These are phyloP conservation scores for Sus scrofa DNA, from an alignment of 2,113 vertebrate genomes.

Conservation along the genomic window T2T-Sscrofa CM000817.6:106676501-106677000, in stretches of 20 bases:
- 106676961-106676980: neutral
- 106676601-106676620: neutral
- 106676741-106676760: neutral
- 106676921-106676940: neutral
- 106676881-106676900: neutral
- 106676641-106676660: neutral
- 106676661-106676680: neutral
- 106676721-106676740: too few relatives aligned
- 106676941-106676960: neutral
- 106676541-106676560: too few relatives aligned
- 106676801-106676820: neutral
- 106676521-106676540: too few relatives aligned
- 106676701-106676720: neutral
- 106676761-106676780: neutral
- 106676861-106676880: rapidly evolving
- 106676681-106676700: neutral
- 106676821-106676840: neutral
- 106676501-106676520: too few relatives aligned
- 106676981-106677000: neutral
- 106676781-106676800: neutral
- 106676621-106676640: neutral
- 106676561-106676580: too few relatives aligned
- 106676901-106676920: neutral
- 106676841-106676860: neutral
- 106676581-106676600: neutral